Conservation (phyloP, 2,888 invertebrate genomes). For the Tanytarsus gracilentus region DNA sequence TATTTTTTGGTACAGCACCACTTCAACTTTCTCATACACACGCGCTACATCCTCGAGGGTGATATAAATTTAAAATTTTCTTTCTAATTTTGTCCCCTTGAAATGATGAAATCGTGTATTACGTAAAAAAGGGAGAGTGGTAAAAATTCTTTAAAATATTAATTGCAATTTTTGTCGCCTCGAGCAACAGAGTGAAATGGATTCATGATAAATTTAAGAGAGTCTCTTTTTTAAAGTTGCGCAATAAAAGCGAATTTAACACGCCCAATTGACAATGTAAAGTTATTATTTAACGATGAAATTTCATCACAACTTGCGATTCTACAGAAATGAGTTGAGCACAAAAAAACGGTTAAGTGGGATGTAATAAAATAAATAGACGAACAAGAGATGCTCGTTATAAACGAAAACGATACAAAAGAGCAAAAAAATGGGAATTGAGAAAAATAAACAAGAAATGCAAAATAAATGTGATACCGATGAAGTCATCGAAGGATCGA, state of each 20-base stretch:
- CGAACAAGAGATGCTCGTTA: not conserved
- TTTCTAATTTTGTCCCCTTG: not conserved
- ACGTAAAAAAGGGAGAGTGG: no score
- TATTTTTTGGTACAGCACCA: no score
- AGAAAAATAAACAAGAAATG: slow-evolving; percentile 35
- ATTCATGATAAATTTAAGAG: not conserved
- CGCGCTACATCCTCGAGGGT: not conserved
- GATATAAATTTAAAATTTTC: slow-evolving; percentile 11
- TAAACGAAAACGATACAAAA: not conserved
- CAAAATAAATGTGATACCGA: slow-evolving; percentile 41
- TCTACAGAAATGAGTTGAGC: no score
- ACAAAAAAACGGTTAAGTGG: not conserved
- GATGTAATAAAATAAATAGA: not conserved
- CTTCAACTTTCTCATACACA: no score
- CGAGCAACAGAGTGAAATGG: not conserved
- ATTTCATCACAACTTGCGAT: no score
- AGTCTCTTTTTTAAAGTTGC: not conserved
- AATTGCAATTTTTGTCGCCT: not conserved
- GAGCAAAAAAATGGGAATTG: not conserved
- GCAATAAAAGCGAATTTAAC: not conserved
- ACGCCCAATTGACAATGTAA: not conserved
- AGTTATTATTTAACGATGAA: not conserved
- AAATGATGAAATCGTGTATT: no score
- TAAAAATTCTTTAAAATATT: not conserved
- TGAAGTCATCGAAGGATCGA: slow-evolving; percentile 56